A percentile compares a stretch with the other conserved stretches of the same genome.
Conservation (phyloP, 2,113 vertebrate genomes). For the Saguinus imperator region DNA sequence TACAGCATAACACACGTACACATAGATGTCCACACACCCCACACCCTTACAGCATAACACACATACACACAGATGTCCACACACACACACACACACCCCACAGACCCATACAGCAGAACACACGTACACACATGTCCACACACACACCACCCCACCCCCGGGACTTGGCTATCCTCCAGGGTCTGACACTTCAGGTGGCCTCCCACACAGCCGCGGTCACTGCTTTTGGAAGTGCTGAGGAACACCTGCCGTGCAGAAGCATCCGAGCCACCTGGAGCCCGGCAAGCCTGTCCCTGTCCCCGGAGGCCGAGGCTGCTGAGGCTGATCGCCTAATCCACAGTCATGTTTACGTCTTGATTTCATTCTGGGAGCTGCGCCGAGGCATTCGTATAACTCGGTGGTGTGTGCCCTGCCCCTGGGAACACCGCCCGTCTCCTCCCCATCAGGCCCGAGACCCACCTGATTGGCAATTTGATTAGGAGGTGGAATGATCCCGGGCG, state of each 20-base stretch:
- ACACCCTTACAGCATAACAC: too few species aligned
- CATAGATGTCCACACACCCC: too few species aligned
- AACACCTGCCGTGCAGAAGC: fast-evolving
- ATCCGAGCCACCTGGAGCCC: fast-evolving
- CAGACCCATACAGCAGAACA: too few species aligned
- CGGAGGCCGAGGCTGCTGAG: neutral
- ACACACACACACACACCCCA: too few species aligned
- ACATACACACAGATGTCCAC: too few species aligned
- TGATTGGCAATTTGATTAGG: constrained; percentile 53
- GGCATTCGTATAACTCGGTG: neutral
- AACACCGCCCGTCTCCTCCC: neutral
- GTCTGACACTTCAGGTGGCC: neutral
- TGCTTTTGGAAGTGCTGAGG: fast-evolving
- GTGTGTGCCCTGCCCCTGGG: neutral
- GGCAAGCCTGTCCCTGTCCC: fast-evolving
- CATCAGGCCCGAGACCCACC: neutral
- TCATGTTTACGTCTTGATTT: neutral
- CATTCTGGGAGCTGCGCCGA: neutral
- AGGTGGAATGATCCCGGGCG: neutral
- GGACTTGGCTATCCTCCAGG: neutral
- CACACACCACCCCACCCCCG: too few species aligned
- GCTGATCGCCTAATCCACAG: fast-evolving
- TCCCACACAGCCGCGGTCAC: fast-evolving
- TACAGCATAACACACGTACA: too few species aligned
- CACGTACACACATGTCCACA: too few species aligned